Percentiles rank a stretch among this genome's conserved stretches.
Conservation (phyloP, 2,113 vertebrate species). For the Aplodontia rufa region DNA sequence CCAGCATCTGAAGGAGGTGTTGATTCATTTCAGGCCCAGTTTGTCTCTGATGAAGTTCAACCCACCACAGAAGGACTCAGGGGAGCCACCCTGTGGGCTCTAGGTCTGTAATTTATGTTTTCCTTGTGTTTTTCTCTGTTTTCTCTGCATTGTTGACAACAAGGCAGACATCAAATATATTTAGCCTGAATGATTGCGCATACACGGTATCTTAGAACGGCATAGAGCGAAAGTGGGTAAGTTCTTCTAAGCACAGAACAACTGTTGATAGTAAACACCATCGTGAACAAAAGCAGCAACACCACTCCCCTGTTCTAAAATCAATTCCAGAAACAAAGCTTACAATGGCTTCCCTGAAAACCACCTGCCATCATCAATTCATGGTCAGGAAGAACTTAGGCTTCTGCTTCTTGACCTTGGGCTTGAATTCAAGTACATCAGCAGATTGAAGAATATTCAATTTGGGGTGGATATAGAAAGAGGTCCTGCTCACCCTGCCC, state of each 20-base stretch:
- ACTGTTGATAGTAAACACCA: not conserved
- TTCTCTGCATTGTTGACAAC: conserved; percentile 1
- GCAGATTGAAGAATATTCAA: not conserved
- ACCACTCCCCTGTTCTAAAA: not conserved
- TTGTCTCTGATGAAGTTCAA: conserved; percentile 58
- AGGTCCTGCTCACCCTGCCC: not conserved
- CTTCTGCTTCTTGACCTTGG: not conserved
- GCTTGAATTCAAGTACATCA: not conserved
- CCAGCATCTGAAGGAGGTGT: conserved; percentile 55
- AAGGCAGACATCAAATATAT: not conserved
- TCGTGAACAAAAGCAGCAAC: not conserved
- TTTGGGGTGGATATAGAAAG: not conserved
- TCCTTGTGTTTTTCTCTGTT: not conserved
- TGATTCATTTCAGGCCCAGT: conserved; percentile 52
- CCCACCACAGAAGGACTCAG: conserved; percentile 53
- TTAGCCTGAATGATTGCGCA: not conserved
- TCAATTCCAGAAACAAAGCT: not conserved
- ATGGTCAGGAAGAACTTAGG: not conserved
- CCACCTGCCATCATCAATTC: not conserved
- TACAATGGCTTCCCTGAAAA: not conserved
- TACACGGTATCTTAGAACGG: not conserved
- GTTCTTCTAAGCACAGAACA: not conserved
- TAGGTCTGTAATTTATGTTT: conserved; percentile 78
- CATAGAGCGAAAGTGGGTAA: not conserved
- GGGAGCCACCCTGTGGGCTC: conserved; percentile 64